These are phyloP conservation scores for Phrixothrix hirtus DNA, from an alignment of 2,888 invertebrate genomes.

Conservation along the genomic window DNA sequence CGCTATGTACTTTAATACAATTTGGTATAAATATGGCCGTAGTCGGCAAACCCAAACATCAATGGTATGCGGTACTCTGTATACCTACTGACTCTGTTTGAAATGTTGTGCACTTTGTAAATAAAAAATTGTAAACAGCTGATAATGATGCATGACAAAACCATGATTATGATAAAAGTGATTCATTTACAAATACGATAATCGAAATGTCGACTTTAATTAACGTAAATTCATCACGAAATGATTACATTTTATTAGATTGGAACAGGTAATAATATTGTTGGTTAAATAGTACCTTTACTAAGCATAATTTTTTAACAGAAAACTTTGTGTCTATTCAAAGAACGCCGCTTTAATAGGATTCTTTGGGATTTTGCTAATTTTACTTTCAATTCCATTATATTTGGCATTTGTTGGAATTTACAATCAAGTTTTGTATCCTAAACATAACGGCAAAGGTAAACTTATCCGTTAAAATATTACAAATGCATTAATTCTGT, in stretches of 20 bases:
- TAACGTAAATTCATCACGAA: background rate
- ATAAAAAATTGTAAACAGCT: too few relatives aligned
- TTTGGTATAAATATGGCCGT: too few relatives aligned
- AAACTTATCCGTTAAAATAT: background rate
- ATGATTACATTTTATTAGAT: background rate
- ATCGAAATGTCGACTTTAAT: background rate
- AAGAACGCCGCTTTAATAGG: background rate
- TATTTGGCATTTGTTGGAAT: conserved; percentile 18
- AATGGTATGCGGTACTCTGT: too few relatives aligned
- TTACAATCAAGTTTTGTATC: conserved; percentile 13
- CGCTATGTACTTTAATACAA: too few relatives aligned
- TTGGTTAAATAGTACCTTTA: background rate
- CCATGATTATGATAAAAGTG: too few relatives aligned
- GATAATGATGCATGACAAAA: too few relatives aligned
- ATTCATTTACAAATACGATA: background rate
- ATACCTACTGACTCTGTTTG: too few relatives aligned
- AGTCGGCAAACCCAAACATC: too few relatives aligned
- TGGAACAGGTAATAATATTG: background rate
- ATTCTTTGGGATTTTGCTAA: background rate
- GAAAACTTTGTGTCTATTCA: conserved; percentile 5
- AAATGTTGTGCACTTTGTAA: too few relatives aligned
- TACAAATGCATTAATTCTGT: too few relatives aligned
- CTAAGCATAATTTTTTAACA: conserved; percentile 3
- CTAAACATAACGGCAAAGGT: conserved; percentile 3
- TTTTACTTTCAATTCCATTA: conserved; percentile 14